Evolutionary conservation across 2,888 invertebrate genomes (phyloP), one percentile per base, ranked within the genome.

Genomic region (Papilio gigon): DNA sequence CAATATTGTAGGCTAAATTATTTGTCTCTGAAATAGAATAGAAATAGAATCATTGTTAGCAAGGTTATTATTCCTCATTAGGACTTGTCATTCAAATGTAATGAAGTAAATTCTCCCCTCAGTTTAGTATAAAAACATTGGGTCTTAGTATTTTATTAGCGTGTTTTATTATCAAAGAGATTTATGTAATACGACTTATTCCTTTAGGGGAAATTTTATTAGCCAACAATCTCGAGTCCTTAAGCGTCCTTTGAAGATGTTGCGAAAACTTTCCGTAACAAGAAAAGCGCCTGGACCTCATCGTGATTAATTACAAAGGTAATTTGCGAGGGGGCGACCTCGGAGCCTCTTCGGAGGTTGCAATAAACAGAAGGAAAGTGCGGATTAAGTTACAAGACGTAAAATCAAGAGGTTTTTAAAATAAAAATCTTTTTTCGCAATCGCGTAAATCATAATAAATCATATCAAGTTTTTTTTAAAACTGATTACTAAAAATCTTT

Each of bases 271-370:
- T 62, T 63, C 63, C 33, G 47, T 50, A 63, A 63, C 63, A 63
- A 63, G 63, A 47, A 62, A 44, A 47, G 33, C 62, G 62, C 30
- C 63, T 30, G 47, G 63, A 53, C 63, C 63, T 50, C 22, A 30
- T 27, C 20, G 47, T 47, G 63, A 63, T 63, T 63, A 63, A 63
- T 63, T 44, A 63, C 63, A 63, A 50, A 50, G 63, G 63, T 63
- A 63, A 63, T 63, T 63, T 63, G 47, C 47, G 14, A 63, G 47
- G 50, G 20, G 14, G 22, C 63, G 30, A n/a, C 53, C 30, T n/a
- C 33, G 33, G 33, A 37, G n/a, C n/a, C n/a, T 33, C 14, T 33
- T 22, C 63, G 35, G 47, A 63, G 47, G n/a, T 33, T 20, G 47
- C 62, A 63, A 63, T 47, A 63, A 63, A 53, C 53, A 53, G 53